Percentiles rank a stretch among this genome's conserved stretches.
Evolutionary conservation across 1,140 invertebrate genomes (phyloP).

Genomic region (Subanguina moxae): DNA sequence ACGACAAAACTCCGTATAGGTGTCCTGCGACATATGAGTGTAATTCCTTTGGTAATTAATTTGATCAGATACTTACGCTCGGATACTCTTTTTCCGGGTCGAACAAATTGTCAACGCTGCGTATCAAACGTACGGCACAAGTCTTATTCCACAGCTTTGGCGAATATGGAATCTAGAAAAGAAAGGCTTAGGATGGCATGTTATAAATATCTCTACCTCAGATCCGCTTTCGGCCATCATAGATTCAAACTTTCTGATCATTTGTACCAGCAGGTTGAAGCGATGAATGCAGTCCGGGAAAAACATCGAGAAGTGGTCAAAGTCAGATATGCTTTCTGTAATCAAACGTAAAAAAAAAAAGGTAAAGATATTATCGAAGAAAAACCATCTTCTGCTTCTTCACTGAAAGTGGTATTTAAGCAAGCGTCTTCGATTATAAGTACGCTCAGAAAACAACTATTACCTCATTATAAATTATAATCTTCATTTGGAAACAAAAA

Average conservation of each 20-base stretch:
- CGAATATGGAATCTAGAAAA: neutral
- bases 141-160: neutral
- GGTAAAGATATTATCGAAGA: no score
- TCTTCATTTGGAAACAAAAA: no score
- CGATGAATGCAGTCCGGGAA: neutral
- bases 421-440: no score
- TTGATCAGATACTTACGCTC: neutral
- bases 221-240: neutral
- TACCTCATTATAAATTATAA: no score
- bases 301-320: slow-evolving; percentile 1
- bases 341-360: no score
- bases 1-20: no score
- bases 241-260: neutral
- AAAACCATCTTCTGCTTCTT: no score
- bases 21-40: no score
- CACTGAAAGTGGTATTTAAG: no score
- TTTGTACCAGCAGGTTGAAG: neutral
- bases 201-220: no score
- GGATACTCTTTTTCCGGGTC: slow-evolving; percentile 4
- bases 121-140: neutral
- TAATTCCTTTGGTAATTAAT: neutral
- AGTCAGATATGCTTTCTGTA: neutral
- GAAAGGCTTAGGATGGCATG: neutral
- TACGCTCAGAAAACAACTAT: no score
- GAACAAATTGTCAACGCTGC: slow-evolving; percentile 1